phyloP scores from a whole-genome alignment of 2,797 vertebrate genomes.

The Leptatherina wallacei region DNA sequence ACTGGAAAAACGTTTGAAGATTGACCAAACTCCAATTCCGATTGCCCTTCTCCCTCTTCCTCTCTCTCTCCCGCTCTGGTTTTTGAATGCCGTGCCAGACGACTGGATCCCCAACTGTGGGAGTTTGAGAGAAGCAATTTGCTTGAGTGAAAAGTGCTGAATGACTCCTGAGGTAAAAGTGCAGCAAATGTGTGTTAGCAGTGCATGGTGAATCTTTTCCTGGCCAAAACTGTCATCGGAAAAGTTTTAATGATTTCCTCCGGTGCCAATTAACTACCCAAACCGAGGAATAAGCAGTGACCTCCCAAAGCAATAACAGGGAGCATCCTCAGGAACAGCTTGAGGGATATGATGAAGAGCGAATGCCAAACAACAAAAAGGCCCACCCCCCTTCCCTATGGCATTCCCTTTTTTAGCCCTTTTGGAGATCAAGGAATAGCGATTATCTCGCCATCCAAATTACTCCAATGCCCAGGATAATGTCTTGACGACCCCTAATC shows the following conservation, averaged over 20 bases:
- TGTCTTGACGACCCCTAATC: not conserved
- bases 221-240: conserved; percentile 5
- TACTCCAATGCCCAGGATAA: too few species aligned
- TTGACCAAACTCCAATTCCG: conserved; percentile 76
- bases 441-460: not conserved
- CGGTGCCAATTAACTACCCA: not conserved
- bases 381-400: not conserved
- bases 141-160: conserved; percentile 61
- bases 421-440: not conserved
- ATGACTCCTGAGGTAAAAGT: conserved; percentile 58
- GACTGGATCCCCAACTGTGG: conserved; percentile 53
- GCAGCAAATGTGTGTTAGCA: conserved; percentile 53
- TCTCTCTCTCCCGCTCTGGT: conserved; percentile 36
- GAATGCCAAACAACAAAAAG: not conserved
- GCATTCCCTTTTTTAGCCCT: not conserved
- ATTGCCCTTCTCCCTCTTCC: conserved; percentile 60
- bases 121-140: conserved; percentile 70
- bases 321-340: not conserved
- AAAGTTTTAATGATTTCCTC: not conserved
- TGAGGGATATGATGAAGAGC: not conserved
- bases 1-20: conserved; percentile 76
- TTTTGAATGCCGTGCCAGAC: conserved; percentile 68
- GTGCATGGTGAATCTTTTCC: conserved; percentile 15
- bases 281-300: not conserved
- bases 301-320: not conserved